These are phyloP conservation scores for Hydrozoanthus gracilis DNA, from an alignment of 92 coral and sea anemone species.

Conservation along the genomic window DNA sequence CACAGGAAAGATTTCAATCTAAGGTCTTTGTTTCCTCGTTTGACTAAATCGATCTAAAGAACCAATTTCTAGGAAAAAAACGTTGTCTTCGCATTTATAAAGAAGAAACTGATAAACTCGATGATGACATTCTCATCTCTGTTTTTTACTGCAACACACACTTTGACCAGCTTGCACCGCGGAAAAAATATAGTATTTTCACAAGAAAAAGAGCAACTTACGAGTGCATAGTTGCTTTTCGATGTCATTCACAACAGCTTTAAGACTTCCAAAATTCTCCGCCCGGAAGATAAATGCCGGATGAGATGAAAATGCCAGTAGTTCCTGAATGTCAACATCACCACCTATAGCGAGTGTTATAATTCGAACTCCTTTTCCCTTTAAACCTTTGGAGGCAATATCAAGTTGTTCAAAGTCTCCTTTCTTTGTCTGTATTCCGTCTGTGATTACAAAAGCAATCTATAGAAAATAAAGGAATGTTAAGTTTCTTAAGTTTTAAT, in stretches of 20 bases:
- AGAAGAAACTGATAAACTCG: too few species aligned
- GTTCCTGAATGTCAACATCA: constrained; percentile 17
- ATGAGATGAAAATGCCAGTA: constrained; percentile 22
- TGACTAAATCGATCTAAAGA: too few species aligned
- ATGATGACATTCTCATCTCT: too few species aligned
- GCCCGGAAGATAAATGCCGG: constrained; percentile 28
- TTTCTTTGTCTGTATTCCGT: constrained; percentile 42
- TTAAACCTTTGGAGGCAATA: constrained; percentile 43
- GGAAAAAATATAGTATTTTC: background rate
- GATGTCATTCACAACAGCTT: constrained; percentile 22
- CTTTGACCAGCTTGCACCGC: too few species aligned
- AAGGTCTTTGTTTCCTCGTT: too few species aligned
- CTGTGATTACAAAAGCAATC: constrained; percentile 43
- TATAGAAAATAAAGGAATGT: background rate
- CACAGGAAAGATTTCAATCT: too few species aligned
- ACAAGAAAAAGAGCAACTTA: background rate
- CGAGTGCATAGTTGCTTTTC: constrained; percentile 18
- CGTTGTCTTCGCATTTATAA: too few species aligned
- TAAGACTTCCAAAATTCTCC: constrained; percentile 25
- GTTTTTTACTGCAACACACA: too few species aligned
- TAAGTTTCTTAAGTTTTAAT: background rate
- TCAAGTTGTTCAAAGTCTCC: constrained; percentile 32
- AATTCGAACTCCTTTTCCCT: constrained; percentile 31
- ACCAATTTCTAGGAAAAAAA: too few species aligned
- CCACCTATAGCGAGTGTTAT: constrained; percentile 11